These are phyloP conservation scores for Heliconius aoede DNA, from an alignment of 2,888 invertebrate genomes.

Conservation along the genomic window DNA sequence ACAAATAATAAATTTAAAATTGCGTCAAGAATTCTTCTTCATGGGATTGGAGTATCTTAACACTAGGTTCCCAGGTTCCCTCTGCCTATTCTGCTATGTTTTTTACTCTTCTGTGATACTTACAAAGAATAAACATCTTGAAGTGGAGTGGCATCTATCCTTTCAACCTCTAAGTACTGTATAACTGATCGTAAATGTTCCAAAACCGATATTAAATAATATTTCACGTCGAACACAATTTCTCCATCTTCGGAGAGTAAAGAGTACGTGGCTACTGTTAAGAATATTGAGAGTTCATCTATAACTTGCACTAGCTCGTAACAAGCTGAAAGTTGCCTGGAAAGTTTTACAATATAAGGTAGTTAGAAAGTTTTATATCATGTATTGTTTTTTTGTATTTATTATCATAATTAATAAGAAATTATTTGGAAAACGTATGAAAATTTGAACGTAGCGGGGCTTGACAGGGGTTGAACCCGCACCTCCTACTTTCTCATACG, in stretches of 20 bases:
- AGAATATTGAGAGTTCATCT: conserved; percentile 60
- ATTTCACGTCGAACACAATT: conserved; percentile 46
- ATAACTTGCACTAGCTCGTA: conserved; percentile 64
- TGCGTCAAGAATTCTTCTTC: too few species aligned
- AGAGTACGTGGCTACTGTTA: conserved; percentile 48
- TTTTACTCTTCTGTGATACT: conserved; percentile 51
- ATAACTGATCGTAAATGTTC: conserved; percentile 60
- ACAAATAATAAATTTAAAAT: not conserved
- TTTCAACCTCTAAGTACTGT: conserved; percentile 64
- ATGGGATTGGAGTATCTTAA: too few species aligned
- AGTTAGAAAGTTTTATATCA: too few species aligned
- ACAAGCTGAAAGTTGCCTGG: conserved; percentile 68
- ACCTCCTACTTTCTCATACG: too few species aligned
- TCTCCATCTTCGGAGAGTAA: conserved; percentile 40
- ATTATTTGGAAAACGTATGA: too few species aligned
- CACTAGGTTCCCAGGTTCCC: too few species aligned
- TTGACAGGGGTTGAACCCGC: too few species aligned
- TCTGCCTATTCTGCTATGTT: too few species aligned
- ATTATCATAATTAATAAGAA: too few species aligned
- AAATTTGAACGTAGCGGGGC: too few species aligned
- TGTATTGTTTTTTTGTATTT: too few species aligned
- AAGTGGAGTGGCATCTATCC: conserved; percentile 52
- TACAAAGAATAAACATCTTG: conserved; percentile 58
- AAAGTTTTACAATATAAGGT: conserved; percentile 47
- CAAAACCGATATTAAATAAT: conserved; percentile 57